Base-by-base conservation (phyloP, 2,113 vertebrate species). In the Aegotheles bennettii region DNA sequence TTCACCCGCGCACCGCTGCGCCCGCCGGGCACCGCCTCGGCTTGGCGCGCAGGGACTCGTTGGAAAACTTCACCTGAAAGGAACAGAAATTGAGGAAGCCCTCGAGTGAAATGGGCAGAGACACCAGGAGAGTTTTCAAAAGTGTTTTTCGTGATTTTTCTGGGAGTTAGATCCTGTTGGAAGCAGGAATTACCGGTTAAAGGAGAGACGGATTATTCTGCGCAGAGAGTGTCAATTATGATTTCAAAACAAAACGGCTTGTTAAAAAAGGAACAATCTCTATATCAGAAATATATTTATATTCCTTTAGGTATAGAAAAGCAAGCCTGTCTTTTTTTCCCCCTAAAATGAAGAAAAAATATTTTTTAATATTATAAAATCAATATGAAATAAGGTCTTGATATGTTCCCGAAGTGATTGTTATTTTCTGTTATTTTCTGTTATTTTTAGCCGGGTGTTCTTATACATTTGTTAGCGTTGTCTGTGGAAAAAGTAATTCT, bases 261-360 rank as follows among this genome's bases (percentile, higher is more conserved):
- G 50, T 80, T 51, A n/a, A 29, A 64, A 29, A 61, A 42, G 4
- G 40, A 87, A 40, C 8, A 57, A 29, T 13, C 4, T 35, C 7
- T 47, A 2, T n/a, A 31, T 20, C 29, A 61, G 25, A 68, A 80
- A 51, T 28, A 54, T 54, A 57, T 56, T 84, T 73, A 16, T 83
- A 43, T 77, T 84, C 23, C 4, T 45, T 69, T 40, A 63, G 24
- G 12, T 53, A 40, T 9, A 45, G 24, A 47, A 73, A 86, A 75
- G 2, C 5, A 59, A 90, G 3, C 0, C 2, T 20, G 14, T 5
- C 4, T 51, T 33, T 43, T 69, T 14, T 33, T 7, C 23, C 23
- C 6, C 17, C 6, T 31, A 35, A 20, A 35, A 10, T 24, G 3
- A 70, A 70, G 8, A 56, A 31, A 54, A 54, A 26, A 26, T 4